phyloP scores from a whole-genome alignment of 2,797 vertebrate species.

The Mormyrus hasselquistii region DNA sequence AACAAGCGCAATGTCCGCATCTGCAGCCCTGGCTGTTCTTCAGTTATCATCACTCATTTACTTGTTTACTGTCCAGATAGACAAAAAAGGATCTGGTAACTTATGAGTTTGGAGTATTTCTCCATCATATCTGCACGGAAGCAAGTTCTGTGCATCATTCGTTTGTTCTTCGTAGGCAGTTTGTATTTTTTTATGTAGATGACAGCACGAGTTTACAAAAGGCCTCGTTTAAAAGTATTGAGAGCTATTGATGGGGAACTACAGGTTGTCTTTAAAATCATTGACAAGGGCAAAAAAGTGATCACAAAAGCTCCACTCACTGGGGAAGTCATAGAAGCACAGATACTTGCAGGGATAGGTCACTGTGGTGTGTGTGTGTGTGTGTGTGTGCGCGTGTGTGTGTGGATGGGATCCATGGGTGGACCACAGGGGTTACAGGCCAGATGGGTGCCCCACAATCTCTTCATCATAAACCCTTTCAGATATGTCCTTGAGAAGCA shows the following conservation, averaged over 20 bases:
- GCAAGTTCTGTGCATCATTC: conserved; percentile 52
- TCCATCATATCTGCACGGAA: conserved; percentile 43
- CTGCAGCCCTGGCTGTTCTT: conserved; percentile 8
- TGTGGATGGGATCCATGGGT: background rate
- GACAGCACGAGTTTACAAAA: conserved; percentile 44
- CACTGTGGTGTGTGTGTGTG: background rate
- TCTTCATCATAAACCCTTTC: background rate
- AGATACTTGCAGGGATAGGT: background rate
- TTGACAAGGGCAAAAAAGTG: background rate
- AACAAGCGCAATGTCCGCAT: conserved; percentile 21
- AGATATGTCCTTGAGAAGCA: background rate
- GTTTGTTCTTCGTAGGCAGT: conserved; percentile 13
- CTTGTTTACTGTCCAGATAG: background rate
- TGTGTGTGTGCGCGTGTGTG: background rate
- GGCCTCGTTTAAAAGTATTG: conserved; percentile 12
- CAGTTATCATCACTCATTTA: conserved; percentile 1
- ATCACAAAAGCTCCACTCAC: background rate
- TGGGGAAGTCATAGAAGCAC: background rate
- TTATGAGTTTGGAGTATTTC: conserved; percentile 25
- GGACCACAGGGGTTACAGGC: background rate
- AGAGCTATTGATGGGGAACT: conserved; percentile 12
- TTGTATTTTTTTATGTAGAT: conserved; percentile 37
- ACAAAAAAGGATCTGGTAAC: conserved; percentile 10
- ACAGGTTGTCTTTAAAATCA: conserved; percentile 5
- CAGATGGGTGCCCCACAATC: background rate